Evolutionary conservation across 2,888 invertebrate genomes (phyloP), one percentile per base, ranked within the genome.

Genomic region (Ophion obscuratus): DNA sequence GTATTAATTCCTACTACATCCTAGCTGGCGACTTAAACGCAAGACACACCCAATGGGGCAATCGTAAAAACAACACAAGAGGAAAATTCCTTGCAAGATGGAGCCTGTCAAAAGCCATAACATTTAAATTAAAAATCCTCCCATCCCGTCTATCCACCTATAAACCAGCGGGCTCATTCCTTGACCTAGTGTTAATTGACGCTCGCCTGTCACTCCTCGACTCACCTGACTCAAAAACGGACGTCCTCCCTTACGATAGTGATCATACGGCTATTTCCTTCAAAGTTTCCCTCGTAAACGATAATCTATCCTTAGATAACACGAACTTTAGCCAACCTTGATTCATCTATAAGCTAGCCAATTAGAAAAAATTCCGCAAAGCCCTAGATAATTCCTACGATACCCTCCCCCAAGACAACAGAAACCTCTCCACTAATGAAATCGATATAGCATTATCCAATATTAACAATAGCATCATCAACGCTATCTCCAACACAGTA

Each of bases 281-380:
- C 11, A 36, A 36, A n/a, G 1, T 81, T 1, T 17, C 44, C 14
- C 1, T 70, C 11, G 36, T 57, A 4, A 53, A 68, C n/a, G 67
- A 83, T 27, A 11, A 6, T 64, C n/a, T 59, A 67, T 20, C 10
- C 53, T 0, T 57, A 4, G 31, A 67, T 3, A 77, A 59, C 17
- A 31, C 57, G 5, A n/a, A 79, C 17, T 1, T 9, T 24, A 2
- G 11, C 11, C 68, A 17, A 44, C 44, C 68, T 17, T 20, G 68
- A 68, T 47, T 68, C 10, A 68, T 40, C 84, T 47, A 27, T 17
- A 81, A 77, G 62, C 70, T 79, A 31, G 79, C 87, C 4, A 79
- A 86, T 10, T 87, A 86, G 86, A 36, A 17, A 6, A 81, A 74
- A 31, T 87, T 87, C 59, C 44, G 36, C 14, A 74, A 59, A 5